phyloP scores from a whole-genome alignment of 2,888 invertebrate genomes.

The Noctua janthe region DNA sequence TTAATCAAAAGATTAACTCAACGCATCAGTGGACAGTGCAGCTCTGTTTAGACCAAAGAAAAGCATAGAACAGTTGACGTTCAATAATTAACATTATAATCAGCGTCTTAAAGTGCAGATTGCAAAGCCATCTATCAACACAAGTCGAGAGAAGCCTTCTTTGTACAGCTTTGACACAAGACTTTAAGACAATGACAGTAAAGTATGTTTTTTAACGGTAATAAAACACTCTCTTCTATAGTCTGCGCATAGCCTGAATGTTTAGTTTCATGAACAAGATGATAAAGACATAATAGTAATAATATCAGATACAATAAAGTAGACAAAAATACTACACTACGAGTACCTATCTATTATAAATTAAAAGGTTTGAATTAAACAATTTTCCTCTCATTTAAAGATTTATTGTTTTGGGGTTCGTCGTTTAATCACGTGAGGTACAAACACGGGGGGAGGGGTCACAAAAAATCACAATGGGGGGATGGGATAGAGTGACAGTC shows the following conservation, averaged over 20 bases:
- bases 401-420: slow-evolving; percentile 17
- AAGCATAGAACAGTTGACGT: neutral
- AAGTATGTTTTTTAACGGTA: neutral
- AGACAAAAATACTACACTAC: slow-evolving; percentile 42
- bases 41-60: neutral
- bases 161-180: neutral
- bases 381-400: neutral
- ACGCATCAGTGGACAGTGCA: slow-evolving; percentile 12
- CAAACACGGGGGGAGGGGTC: neutral
- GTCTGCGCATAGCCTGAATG: neutral
- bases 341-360: slow-evolving; percentile 29
- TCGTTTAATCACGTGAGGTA: neutral
- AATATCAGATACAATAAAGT: slow-evolving; percentile 4
- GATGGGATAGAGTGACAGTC: no score
- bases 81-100: neutral
- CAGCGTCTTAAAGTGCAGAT: neutral
- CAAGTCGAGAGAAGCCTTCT: neutral
- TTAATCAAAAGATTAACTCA: neutral
- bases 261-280: slow-evolving; percentile 7
- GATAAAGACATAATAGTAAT: neutral
- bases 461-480: neutral
- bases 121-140: neutral
- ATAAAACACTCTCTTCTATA: neutral
- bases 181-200: neutral
- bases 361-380: slow-evolving; percentile 21